Conservation (phyloP, 2,113 vertebrate genomes). For the Scomber scombrus region DNA sequence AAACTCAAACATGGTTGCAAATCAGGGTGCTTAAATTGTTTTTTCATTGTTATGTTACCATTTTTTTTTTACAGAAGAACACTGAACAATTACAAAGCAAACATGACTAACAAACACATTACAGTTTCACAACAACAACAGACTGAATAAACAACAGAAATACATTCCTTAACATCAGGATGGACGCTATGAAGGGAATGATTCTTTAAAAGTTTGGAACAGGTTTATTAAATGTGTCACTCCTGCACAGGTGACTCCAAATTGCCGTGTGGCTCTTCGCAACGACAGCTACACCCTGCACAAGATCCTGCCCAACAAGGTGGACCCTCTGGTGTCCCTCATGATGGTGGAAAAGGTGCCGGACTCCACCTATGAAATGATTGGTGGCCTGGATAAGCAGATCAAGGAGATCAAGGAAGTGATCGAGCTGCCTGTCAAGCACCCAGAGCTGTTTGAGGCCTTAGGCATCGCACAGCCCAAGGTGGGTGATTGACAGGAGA, state of each 20-base stretch:
- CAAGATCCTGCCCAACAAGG: slow-evolving; percentile 99
- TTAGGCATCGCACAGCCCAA: slow-evolving; percentile 98
- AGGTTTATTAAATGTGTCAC: neutral
- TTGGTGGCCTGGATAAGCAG: slow-evolving; percentile 97
- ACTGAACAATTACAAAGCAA: neutral
- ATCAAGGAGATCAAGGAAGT: slow-evolving; percentile 99
- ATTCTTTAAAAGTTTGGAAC: no score
- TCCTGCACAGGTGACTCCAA: slow-evolving; percentile 92
- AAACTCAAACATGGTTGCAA: neutral
- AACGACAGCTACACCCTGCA: slow-evolving; percentile 99
- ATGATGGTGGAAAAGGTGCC: slow-evolving; percentile 99
- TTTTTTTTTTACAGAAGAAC: neutral
- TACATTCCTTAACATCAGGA: no score
- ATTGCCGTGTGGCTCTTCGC: slow-evolving; percentile 95
- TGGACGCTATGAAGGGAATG: no score
- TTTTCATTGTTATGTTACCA: neutral
- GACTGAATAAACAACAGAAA: neutral
- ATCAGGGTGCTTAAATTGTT: neutral
- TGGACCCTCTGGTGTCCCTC: slow-evolving; percentile 97
- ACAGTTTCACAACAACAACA: neutral
- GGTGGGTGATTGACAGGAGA: slow-evolving; percentile 74
- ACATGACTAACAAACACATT: neutral
- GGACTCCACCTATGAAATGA: slow-evolving; percentile 99
- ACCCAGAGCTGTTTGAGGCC: slow-evolving; percentile 97
- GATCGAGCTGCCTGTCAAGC: slow-evolving; percentile 97